Percentiles rank a stretch among this genome's conserved stretches.
phyloP scores from a whole-genome alignment of 2,113 vertebrate genomes.

The Tachycineta bicolor region DNA sequence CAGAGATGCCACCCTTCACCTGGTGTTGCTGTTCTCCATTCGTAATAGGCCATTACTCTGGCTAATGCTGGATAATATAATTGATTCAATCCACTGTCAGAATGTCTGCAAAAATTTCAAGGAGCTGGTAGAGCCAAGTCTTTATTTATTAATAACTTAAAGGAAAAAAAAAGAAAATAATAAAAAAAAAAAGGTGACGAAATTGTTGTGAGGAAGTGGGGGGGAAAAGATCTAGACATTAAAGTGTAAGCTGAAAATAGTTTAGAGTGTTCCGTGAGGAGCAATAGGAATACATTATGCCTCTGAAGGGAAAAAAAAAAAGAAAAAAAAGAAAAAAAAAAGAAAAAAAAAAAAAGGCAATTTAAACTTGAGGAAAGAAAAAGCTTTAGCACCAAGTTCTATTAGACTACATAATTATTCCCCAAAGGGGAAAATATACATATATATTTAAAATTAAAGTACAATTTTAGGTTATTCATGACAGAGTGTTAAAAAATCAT shows the following conservation, averaged over 20 bases:
- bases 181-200: background rate
- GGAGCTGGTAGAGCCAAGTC: background rate
- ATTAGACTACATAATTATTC: slow-evolving; percentile 41
- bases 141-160: slow-evolving; percentile 27
- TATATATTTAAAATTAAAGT: slow-evolving; percentile 37
- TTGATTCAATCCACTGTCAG: background rate
- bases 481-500: background rate
- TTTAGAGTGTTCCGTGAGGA: background rate
- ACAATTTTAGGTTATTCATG: slow-evolving; percentile 12
- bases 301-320: background rate
- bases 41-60: background rate
- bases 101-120: slow-evolving; percentile 20
- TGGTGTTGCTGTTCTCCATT: background rate
- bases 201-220: background rate
- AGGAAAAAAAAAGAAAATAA: background rate
- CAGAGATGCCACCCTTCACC: background rate
- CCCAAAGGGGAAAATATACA: background rate
- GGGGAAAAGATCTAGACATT: background rate
- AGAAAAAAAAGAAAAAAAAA: background rate
- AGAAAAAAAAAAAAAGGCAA: background rate
- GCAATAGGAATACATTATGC: slow-evolving; percentile 11
- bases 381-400: slow-evolving; percentile 15
- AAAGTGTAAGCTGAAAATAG: slow-evolving; percentile 11
- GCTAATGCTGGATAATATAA: slow-evolving; percentile 3
- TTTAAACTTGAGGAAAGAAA: slow-evolving; percentile 40